Conservation (phyloP, 2,888 invertebrate genomes). For the Theristus sp. region DNA sequence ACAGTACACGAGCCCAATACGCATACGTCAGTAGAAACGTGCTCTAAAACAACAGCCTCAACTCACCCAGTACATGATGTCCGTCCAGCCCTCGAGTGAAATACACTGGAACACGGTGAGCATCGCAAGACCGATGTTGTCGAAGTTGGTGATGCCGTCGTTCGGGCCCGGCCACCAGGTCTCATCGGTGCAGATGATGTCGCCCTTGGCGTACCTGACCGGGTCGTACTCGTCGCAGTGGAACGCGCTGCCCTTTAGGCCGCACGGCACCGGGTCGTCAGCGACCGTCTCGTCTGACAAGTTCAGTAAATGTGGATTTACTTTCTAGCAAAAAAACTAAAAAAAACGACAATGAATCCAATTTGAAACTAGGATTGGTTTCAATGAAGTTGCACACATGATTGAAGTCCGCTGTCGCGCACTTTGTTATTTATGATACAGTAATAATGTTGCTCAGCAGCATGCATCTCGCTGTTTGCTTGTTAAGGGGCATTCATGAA, state of each 20-base stretch:
- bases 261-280: neutral
- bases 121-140: constrained; percentile 96
- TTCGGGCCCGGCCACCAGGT: constrained; percentile 64
- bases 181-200: neutral
- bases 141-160: constrained; percentile 91
- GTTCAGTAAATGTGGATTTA: too few species aligned
- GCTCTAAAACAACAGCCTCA: neutral
- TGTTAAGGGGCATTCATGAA: too few species aligned
- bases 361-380: too few species aligned
- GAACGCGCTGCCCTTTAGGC: neutral
- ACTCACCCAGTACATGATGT: constrained; percentile 68
- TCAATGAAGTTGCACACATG: too few species aligned
- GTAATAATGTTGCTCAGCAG: too few species aligned
- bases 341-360: too few species aligned
- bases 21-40: too few species aligned
- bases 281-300: neutral
- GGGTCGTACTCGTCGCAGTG: neutral
- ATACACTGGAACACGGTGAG: constrained; percentile 94
- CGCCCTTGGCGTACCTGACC: neutral
- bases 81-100: constrained; percentile 98
- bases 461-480: too few species aligned
- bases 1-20: too few species aligned
- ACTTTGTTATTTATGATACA: too few species aligned
- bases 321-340: too few species aligned
- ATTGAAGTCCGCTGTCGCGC: too few species aligned